Conservation (phyloP, 2,888 invertebrate genomes). For the Physocephala rufipes region DNA sequence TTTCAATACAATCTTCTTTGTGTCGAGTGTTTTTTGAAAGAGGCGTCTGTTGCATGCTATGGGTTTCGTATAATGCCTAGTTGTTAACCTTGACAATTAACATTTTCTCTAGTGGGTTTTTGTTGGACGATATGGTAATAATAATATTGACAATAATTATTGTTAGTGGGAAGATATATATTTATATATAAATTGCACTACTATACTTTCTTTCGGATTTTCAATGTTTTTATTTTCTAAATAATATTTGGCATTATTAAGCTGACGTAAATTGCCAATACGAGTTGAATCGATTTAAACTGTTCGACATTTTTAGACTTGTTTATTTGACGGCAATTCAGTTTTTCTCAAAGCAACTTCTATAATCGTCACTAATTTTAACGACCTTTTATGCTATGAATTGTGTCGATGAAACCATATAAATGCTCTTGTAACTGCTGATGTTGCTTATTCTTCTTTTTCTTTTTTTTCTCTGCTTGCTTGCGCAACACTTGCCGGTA, state of each 20-base stretch:
- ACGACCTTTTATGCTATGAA: constrained; percentile 38
- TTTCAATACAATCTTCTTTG: constrained; percentile 12
- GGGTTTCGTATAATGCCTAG: constrained; percentile 5
- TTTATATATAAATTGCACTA: too few species aligned
- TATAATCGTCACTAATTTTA: constrained; percentile 36
- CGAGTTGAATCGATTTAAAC: constrained; percentile 16
- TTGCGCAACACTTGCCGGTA: not conserved
- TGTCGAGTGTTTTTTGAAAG: not conserved
- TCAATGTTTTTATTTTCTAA: too few species aligned
- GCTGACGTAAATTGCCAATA: not conserved
- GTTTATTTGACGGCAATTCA: not conserved
- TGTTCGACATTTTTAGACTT: too few species aligned
- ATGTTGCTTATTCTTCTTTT: not conserved
- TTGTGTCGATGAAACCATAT: constrained; percentile 48
- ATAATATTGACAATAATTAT: not conserved
- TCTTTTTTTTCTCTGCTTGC: not conserved
- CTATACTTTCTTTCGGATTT: too few species aligned
- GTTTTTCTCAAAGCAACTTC: constrained; percentile 11
- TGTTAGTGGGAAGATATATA: too few species aligned
- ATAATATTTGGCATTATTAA: too few species aligned
- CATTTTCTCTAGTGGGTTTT: too few species aligned
- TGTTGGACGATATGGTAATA: not conserved
- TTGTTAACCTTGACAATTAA: constrained; percentile 1
- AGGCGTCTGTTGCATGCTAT: not conserved
- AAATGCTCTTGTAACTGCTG: constrained; percentile 39